A percentile compares a stretch with the other conserved stretches of the same genome.
phyloP scores from a whole-genome alignment of 2,797 vertebrate species.

The Valencia hispanica region DNA sequence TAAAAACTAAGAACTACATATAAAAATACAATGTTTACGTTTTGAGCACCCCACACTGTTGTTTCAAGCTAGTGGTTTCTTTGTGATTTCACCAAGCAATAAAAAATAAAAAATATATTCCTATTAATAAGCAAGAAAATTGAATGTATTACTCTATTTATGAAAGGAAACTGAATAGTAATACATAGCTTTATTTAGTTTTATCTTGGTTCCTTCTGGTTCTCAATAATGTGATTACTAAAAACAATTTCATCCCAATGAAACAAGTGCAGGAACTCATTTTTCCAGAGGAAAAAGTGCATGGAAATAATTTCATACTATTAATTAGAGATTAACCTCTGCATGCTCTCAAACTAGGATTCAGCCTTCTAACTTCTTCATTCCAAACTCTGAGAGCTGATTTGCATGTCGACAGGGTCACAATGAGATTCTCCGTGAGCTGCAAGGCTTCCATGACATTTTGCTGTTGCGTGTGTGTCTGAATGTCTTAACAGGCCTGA shows the following conservation, averaged over 20 bases:
- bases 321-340: slow-evolving; percentile 5
- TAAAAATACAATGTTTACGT: not conserved
- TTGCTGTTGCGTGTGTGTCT: slow-evolving; percentile 14
- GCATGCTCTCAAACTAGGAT: slow-evolving; percentile 16
- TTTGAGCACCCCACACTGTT: not conserved
- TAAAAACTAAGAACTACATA: not conserved
- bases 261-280: slow-evolving; percentile 17
- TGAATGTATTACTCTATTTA: too few species aligned
- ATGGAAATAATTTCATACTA: slow-evolving; percentile 10
- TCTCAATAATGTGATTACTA: not conserved
- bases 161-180: not conserved
- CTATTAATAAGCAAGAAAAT: not conserved
- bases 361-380: slow-evolving; percentile 19
- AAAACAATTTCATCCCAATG: slow-evolving; percentile 12
- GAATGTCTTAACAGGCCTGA: slow-evolving; percentile 35
- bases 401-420: slow-evolving; percentile 47
- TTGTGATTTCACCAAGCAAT: not conserved
- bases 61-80: not conserved
- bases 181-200: not conserved
- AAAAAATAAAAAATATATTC: not conserved
- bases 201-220: not conserved
- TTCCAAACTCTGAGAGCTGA: slow-evolving; percentile 29
- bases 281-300: slow-evolving; percentile 13
- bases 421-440: slow-evolving; percentile 50
- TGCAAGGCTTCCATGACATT: slow-evolving; percentile 40